These are phyloP conservation scores for Myotis yumanensis DNA, from an alignment of 2,113 vertebrate genomes.

Conservation along the genomic window DNA sequence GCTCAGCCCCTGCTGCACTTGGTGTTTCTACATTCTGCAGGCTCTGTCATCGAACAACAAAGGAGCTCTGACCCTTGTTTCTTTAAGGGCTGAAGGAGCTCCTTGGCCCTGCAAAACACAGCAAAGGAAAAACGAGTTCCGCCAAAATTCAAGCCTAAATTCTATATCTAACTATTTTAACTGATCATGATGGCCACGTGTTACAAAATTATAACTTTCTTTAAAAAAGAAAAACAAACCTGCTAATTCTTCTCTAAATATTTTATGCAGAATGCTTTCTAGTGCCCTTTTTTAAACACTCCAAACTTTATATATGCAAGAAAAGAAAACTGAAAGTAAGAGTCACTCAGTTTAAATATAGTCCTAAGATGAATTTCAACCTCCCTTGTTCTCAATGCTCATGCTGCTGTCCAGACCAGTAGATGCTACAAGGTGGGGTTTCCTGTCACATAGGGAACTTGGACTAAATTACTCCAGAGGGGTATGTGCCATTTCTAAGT, in stretches of 20 bases:
- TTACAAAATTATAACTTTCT: neutral
- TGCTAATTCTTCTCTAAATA: neutral
- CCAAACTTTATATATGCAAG: neutral
- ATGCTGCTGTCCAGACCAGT: neutral
- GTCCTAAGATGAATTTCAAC: slow-evolving; percentile 22
- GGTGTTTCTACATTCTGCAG: neutral
- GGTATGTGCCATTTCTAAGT: neutral
- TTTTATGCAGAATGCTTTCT: neutral
- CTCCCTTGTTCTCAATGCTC: neutral
- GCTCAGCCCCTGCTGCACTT: neutral
- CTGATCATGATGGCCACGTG: neutral
- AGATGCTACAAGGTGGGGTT: neutral
- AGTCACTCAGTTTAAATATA: neutral
- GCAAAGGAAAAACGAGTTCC: neutral
- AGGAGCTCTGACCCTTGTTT: neutral
- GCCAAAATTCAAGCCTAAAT: slow-evolving; percentile 6
- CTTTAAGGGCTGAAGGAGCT: neutral
- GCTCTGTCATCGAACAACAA: neutral
- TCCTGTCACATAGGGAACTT: neutral
- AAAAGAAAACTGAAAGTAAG: slow-evolving; percentile 18
- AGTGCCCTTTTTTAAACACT: slow-evolving; percentile 24
- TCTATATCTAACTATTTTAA: neutral
- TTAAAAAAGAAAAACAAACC: neutral
- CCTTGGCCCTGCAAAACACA: neutral
- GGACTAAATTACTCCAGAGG: slow-evolving; percentile 1